Evolutionary conservation across 2,113 vertebrate species (phyloP).

Genomic region (Pipra filicauda): DNA sequence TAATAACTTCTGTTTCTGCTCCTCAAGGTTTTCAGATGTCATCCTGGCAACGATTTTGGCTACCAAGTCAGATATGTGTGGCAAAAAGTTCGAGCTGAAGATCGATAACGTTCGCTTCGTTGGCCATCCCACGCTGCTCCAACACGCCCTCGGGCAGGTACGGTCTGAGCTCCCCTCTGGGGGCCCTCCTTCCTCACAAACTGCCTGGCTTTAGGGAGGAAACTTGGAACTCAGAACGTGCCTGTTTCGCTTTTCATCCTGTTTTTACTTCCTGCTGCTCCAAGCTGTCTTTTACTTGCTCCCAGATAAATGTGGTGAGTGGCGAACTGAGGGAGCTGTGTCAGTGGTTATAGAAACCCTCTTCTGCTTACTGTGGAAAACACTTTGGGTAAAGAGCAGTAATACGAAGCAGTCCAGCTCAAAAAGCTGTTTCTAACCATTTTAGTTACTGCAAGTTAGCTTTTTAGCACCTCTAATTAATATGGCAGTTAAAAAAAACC

Average conservation of each 20-base stretch:
- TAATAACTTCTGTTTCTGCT: not conserved
- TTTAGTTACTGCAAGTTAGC: not conserved
- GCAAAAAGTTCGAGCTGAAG: conserved; percentile 98
- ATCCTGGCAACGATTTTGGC: conserved; percentile 97
- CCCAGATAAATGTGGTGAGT: not conserved
- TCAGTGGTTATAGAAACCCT: not conserved
- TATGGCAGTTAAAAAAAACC: not conserved
- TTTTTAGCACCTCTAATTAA: conserved; percentile 30
- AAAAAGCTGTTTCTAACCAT: not conserved
- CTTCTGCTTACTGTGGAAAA: not conserved
- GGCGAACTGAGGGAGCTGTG: not conserved
- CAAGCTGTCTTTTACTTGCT: not conserved
- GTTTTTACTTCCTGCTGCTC: not conserved
- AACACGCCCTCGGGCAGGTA: conserved; percentile 87
- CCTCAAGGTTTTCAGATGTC: conserved; percentile 92
- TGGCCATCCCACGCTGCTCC: conserved; percentile 93
- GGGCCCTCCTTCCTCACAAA: not conserved
- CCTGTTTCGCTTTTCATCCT: not conserved
- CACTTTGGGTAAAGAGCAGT: not conserved
- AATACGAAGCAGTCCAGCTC: not conserved
- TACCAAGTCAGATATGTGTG: conserved; percentile 98
- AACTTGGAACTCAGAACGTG: not conserved
- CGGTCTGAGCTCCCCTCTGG: not conserved
- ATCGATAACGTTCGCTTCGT: conserved; percentile 98
- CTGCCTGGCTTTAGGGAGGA: not conserved